Base-by-base conservation (phyloP, 2,888 invertebrate genomes). In the Schizaphis graminum region DNA sequence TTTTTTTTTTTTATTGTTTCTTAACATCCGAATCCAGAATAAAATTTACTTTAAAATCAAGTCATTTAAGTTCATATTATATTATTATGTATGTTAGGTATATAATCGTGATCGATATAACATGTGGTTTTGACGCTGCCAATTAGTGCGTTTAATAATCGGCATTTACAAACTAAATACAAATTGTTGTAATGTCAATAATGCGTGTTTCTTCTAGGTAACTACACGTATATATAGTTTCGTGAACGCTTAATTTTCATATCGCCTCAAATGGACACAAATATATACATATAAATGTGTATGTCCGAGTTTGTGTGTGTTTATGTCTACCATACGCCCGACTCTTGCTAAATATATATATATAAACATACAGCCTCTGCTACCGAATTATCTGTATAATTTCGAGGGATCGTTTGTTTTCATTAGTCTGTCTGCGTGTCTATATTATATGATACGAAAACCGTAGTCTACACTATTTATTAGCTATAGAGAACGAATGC, bases 381-480 rank as follows among this genome's bases (percentile, higher is more conserved):
- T 41, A 41, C 56, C 88, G 35, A 41, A 89, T 89, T 89, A 89
- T 89, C 56, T 11, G 41, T 56, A 89, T 89, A 89, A 89, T 35
- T 56, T 89, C 35, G 88, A 88, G 88, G 41, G 88, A 89, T 41
- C 41, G 56, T 89, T 89, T 89, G 56, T 56, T 89, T 89, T 56
- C 56, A 89, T 56, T 56, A 89, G 88, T 56, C 56, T 41, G 56
- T 2, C 26, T 21, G 35, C 24, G 88, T 24, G 53, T 56, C 35
- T 53, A 24, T 35, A 24, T 88, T 53, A 24, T 35, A 24, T 88
- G 88, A 67, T 67, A 35, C n/a, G 16, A 67, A 35, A 35, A n/a
- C 61, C 28, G n/a, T 35, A 67, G 67, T 67, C 67, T n/a, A n/a
- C n/a, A n/a, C 35, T 35, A 67, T 67, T 67, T 67, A 67, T 67